Conservation (phyloP, 2,888 invertebrate species). For the Neoitamus cyanurus region DNA sequence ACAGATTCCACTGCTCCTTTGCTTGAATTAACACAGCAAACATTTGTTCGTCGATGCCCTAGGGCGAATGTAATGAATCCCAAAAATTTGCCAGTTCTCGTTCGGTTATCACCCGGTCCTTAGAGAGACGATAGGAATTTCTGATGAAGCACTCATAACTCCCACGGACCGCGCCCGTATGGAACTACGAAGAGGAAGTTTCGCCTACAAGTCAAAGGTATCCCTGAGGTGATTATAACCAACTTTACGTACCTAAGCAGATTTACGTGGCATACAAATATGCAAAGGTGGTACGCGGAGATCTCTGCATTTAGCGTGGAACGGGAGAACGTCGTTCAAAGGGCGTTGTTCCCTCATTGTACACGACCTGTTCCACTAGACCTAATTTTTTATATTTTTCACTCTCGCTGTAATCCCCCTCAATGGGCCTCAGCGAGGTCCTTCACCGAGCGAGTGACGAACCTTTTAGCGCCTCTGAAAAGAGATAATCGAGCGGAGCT, state of each 20-base stretch:
- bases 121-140: neutral
- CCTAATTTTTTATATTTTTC: neutral
- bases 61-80: neutral
- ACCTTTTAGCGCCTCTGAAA: neutral
- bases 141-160: neutral
- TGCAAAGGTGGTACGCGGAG: neutral
- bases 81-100: neutral
- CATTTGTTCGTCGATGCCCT: neutral
- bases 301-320: neutral
- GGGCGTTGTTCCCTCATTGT: neutral
- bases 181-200: neutral
- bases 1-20: neutral
- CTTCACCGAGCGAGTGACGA: neutral
- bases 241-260: neutral
- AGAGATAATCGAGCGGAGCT: neutral
- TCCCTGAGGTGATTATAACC: neutral
- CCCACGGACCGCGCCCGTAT: neutral
- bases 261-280: neutral
- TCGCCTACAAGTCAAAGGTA: neutral
- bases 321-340: neutral
- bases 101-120: neutral
- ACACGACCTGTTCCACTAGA: neutral
- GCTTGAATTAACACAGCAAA: neutral
- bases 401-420: neutral
- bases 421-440: neutral